Base-by-base conservation (phyloP, 2,797 vertebrate species). In the Simalia tracyae region DNA sequence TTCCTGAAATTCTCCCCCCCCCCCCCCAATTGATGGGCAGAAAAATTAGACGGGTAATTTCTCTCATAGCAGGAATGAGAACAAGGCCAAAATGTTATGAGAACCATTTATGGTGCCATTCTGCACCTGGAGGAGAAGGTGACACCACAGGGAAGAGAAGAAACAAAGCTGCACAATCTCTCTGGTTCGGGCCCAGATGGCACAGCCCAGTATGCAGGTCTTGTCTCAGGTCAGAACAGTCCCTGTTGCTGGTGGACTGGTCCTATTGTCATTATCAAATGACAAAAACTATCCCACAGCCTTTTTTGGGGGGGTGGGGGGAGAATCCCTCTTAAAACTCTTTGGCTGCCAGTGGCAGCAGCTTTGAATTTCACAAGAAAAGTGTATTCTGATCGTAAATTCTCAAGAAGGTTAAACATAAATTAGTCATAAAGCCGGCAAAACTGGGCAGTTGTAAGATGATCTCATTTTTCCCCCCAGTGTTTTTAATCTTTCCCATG, bases 351-450 rank as follows among this genome's bases (percentile, higher is more conserved):
- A 81, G 91, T n/a, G 64, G 95, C 95, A 96, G 95, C 97, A 92
- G 95, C 96, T 97, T 97, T 98, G 95, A 97, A 97, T 97, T 97
- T 97, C 97, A 96, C 94, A 89, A 92, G 96, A 94, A 97, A 98
- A 97, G 97, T 98, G 97, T 97, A 97, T 98, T 97, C 98, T 96
- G 95, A 94, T 98, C 94, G 4, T 95, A 97, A 97, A 97, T 96
- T 96, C 97, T 96, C 90, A 98, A 98, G 96, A 98, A 98, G 98
- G 98, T 98, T 98, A 97, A 98, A 98, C 98, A 99, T 99, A 98
- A 99, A 99, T 99, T 99, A 98, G 98, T 99, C 98, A 99, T 99
- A 98, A 98, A 98, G 98, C 97, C 98, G 98, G 98, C 98, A 98
- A 97, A 98, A 98, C 97, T 97, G 97, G 97, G 97, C 98, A 96